Base-by-base conservation (phyloP, 2,888 invertebrate species). In the Agriotes lineatus region DNA sequence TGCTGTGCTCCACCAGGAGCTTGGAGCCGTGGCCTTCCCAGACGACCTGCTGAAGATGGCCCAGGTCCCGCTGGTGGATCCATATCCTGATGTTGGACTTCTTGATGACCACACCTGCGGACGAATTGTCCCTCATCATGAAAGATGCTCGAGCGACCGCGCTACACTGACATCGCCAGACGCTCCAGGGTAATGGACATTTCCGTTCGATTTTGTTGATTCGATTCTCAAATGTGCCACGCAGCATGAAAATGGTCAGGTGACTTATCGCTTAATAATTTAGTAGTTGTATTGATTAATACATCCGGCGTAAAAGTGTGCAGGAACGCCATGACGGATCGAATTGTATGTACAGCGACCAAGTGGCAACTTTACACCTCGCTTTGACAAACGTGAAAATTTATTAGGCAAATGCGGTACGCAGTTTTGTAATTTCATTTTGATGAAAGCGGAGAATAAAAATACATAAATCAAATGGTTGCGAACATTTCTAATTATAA, bases 21-120 rank as follows among this genome's bases (percentile, higher is more conserved):
- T 93, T 90, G 66, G 92, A 88, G 0, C 96, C 97, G 80, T 96
- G 94, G 0, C 97, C 96, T 79, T 94, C 94, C 93, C 96, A 94
- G 59, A 96, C 88, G 2, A 96, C 93, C 79, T 93, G 92, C 84
- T 96, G 95, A 76, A 96, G 86, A 76, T 93, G 92, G 57, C 90
- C 90, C 82, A 96, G 89, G 84, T 96, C 95, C 83, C 94, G 91
- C 84, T 96, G 96, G 83, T 96, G 95, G 78, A 96, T 95, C 97
- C 97, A 97, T 86, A 96, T 96, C 75, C 96, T 88, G 73, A 97
- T 96, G 81, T 95, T 96, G 74, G 96, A 93, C 66, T 84, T 84
- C 72, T 84, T 84, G 78, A 95, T 91, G 80, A 92, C 91, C 81
- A 93, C 85, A 82, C 89, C 94, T 93, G 84, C 14, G 75, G 77